Evolutionary conservation across 1,140 invertebrate species (phyloP), one percentile per base, ranked within the genome.

Genomic region (Manduca sexta): DNA sequence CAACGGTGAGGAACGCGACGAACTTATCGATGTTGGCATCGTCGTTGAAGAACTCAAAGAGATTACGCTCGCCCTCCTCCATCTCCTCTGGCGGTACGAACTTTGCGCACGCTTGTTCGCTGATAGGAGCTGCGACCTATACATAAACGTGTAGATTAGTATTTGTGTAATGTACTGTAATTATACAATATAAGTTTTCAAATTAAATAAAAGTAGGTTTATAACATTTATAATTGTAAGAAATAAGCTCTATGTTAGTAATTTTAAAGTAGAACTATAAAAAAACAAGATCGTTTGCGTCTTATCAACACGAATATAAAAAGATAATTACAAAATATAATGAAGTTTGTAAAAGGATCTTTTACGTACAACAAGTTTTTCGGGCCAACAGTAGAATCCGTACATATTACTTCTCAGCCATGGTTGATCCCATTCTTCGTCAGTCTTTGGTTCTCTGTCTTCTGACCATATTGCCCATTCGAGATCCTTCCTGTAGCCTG

Each of bases 311-410:
- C n/a, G n/a, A n/a, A n/a, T n/a, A 26, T 8, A 38, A 37, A 39
- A 50, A 37, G 31, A 44, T 35, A 35, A 44, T 17, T 18, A 17
- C 21, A n/a, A 33, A 18, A 39, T 3, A 26, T 5, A 1, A 5
- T 5, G 4, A 26, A 1, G 21, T 26, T 26, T 1, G 21, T 26
- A 26, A 1, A 26, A 26, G 8, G 4, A 26, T n/a, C n/a, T n/a
- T n/a, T n/a, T n/a, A 26, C 84, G 42, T 56, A 85, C 83, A 73
- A 73, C 57, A 1, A 92, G 52, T 30, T 82, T 74, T 49, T 91
- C 90, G 0, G 95, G 94, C 95, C 95, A 98, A 1, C 82, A 84
- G 65, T 95, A 96, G 74, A 92, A 97, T 2, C 96, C 96, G 51
- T 88, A 83, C 60, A 89, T 88, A 11, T 89, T 88, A 59, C 93